Evolutionary conservation across 1,140 invertebrate genomes (phyloP).

Genomic region (Heliconius eleuchia): DNA sequence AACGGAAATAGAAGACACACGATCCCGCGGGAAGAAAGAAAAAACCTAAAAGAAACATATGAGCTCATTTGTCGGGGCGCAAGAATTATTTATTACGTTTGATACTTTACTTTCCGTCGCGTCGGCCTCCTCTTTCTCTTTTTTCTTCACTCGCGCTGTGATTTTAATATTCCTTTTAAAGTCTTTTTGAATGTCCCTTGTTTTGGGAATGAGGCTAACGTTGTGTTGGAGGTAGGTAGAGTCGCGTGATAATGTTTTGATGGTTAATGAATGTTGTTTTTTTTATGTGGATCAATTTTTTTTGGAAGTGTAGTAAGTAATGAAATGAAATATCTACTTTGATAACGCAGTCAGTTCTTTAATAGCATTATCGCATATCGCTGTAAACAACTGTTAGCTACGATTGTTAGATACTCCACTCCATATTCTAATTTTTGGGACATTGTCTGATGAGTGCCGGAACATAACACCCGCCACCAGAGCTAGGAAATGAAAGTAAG

Average conservation of each 20-base stretch:
- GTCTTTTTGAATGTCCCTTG: constrained; percentile 45
- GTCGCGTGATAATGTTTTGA: neutral
- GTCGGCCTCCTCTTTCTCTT: constrained; percentile 63
- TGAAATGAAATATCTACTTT: too few species aligned
- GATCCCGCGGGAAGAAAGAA: constrained; percentile 77
- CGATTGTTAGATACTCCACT: neutral
- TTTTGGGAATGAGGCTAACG: constrained; percentile 25
- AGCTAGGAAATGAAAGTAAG: neutral
- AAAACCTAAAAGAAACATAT: constrained; percentile 79
- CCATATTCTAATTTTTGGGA: neutral
- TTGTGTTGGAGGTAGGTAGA: constrained; percentile 7
- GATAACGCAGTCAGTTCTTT: too few species aligned
- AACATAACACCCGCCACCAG: neutral
- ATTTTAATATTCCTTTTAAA: constrained; percentile 63
- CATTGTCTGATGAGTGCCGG: neutral
- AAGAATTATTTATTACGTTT: constrained; percentile 78
- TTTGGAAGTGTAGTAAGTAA: too few species aligned
- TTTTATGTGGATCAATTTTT: neutral
- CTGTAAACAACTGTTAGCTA: too few species aligned
- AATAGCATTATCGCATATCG: too few species aligned
- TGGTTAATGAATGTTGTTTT: constrained; percentile 1
- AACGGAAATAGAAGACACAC: constrained; percentile 81
- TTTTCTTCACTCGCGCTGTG: constrained; percentile 43
- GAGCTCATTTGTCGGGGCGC: constrained; percentile 77
- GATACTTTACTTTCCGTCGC: constrained; percentile 56